Base-by-base conservation (phyloP, 2,113 vertebrate species). In the Nanorana parkeri region DNA sequence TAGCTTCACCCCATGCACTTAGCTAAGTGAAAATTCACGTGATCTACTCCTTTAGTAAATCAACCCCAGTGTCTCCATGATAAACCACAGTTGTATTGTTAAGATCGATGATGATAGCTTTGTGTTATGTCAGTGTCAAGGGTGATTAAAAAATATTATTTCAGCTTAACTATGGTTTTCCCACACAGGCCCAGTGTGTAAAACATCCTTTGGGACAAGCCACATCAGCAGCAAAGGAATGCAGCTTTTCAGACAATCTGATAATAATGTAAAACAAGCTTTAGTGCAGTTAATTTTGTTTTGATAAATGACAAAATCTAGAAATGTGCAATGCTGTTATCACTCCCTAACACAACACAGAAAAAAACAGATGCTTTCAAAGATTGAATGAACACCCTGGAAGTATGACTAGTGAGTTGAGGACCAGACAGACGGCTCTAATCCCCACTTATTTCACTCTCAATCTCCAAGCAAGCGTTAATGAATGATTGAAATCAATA, bases 201-300 rank as follows among this genome's bases (percentile, higher is more conserved):
- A 60, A 60, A 60, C 56, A 19, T 60, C 19, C 19, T n/a, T 5
- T n/a, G 56, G 20, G 56, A 60, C 56, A 60, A 60, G 21, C 3
- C 21, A 21, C 56, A 60, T 19, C 56, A n/a, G 13, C 19, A 60
- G 56, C 56, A 60, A 21, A n/a, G 56, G 17, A 60, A 60, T 60
- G 56, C 56, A 7, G 21, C 4, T 60, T 60, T 60, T n/a, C 5
- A n/a, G 56, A 60, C 21, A 60, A 60, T 60, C 56, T n/a, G 56
- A 60, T 60, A 60, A n/a, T 60, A 60, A 60, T 60, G 56, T 60
- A n/a, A n/a, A n/a, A 60, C 56, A 19, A 60, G 56, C 56, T 60
- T 60, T 60, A 10, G 21, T 60, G 19, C 56, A 60, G n/a, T 60
- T 60, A 60, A 60, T 21, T n/a, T n/a, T 60, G 56, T 60, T 60